Evolutionary conservation across 2,797 vertebrate species (phyloP).

Genomic region (Neostethus bicornis): DNA sequence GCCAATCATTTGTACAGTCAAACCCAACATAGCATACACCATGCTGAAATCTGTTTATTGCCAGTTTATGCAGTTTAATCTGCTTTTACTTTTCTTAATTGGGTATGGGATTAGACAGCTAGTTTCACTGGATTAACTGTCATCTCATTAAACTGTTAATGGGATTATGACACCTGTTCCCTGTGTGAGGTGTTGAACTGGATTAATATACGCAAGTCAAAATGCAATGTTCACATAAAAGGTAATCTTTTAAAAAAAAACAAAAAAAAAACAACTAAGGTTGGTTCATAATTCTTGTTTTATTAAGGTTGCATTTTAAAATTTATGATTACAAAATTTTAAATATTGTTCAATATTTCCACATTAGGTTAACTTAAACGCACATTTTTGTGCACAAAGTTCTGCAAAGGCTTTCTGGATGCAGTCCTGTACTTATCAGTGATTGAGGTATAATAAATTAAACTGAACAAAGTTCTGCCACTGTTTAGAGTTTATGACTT

Average conservation of each 20-base stretch:
- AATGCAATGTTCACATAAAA: no score
- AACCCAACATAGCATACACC: background rate
- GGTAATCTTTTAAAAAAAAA: no score
- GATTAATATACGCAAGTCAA: no score
- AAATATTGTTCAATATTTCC: background rate
- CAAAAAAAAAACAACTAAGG: no score
- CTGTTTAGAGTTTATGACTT: constrained; percentile 2
- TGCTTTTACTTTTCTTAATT: background rate
- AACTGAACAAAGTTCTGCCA: background rate
- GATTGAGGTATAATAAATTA: background rate
- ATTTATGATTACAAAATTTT: no score
- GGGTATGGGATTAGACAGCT: constrained; percentile 11
- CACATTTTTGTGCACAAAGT: background rate
- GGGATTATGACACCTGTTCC: constrained; percentile 4
- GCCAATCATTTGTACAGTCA: background rate
- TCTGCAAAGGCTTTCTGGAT: background rate
- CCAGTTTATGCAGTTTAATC: constrained; percentile 1
- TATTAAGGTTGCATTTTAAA: no score
- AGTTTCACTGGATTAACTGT: constrained; percentile 15
- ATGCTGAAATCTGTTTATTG: constrained; percentile 8
- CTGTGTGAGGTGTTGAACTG: background rate
- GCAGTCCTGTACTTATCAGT: background rate
- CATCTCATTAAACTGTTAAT: constrained; percentile 9
- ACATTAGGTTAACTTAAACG: constrained; percentile 2
- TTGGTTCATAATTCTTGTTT: no score